Evolutionary conservation across 2,113 vertebrate species (phyloP).

Genomic region (Dicaeum eximium): DNA sequence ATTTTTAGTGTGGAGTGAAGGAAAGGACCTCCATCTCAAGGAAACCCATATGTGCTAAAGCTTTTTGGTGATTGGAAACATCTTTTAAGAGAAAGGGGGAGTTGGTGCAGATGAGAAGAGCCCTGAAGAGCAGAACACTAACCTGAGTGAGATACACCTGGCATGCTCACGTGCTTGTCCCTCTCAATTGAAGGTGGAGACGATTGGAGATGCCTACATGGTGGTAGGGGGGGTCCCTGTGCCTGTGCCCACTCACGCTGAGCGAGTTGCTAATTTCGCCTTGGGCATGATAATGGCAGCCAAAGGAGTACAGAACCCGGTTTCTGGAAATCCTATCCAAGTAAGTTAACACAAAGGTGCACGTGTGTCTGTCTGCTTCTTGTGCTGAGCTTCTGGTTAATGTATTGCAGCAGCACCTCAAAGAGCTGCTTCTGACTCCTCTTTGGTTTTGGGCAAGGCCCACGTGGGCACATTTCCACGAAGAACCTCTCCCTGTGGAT

Average conservation of each 20-base stretch:
- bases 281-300: conserved; percentile 78
- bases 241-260: conserved; percentile 74
- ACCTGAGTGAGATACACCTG: background rate
- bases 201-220: conserved; percentile 81
- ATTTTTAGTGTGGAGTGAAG: background rate
- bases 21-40: background rate
- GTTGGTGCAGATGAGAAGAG: background rate
- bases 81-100: background rate
- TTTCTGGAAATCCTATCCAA: conserved; percentile 75
- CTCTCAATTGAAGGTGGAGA: conserved; percentile 74
- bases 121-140: background rate
- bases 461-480: rapidly evolving
- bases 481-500: background rate
- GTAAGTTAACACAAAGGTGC: conserved; percentile 23
- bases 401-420: background rate
- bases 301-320: conserved; percentile 75
- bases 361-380: background rate
- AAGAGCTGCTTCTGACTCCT: background rate
- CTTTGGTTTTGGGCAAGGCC: background rate
- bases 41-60: background rate
- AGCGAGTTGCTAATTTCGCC: conserved; percentile 78
- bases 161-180: background rate
- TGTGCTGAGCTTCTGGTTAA: background rate
- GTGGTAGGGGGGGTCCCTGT: conserved; percentile 81
- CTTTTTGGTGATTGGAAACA: background rate